Percentiles rank a stretch among this genome's conserved stretches.
These are phyloP conservation scores for Coracias cyanogaster DNA, from an alignment of 2,797 vertebrate species.

Conservation along the genomic window DNA sequence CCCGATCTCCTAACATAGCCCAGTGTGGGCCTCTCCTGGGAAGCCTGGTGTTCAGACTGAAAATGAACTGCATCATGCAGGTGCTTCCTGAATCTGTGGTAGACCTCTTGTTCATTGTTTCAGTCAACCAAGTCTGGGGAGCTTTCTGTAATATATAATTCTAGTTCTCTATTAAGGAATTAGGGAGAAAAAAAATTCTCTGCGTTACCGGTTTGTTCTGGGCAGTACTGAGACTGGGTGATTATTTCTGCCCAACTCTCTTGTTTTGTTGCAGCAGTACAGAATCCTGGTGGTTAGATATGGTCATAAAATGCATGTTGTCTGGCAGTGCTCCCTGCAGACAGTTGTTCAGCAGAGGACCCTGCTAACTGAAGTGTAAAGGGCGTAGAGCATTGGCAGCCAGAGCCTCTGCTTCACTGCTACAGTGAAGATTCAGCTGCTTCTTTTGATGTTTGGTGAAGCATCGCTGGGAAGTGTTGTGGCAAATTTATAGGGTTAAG, in stretches of 20 bases:
- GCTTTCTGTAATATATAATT: not conserved
- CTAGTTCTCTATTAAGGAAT: not conserved
- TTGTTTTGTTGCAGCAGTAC: not conserved
- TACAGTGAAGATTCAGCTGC: not conserved
- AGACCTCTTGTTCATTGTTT: not conserved
- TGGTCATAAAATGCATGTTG: not conserved
- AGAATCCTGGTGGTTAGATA: not conserved
- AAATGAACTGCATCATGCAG: not conserved
- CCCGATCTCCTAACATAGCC: rapidly evolving
- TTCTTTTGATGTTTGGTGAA: not conserved
- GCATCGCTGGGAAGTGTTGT: not conserved
- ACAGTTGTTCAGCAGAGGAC: not conserved
- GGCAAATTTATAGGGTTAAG: not conserved
- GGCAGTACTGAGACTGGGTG: not conserved
- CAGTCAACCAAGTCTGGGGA: not conserved
- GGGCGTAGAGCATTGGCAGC: not conserved
- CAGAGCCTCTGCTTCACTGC: not conserved
- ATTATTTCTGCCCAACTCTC: not conserved
- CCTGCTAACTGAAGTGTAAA: not conserved
- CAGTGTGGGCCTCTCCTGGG: not conserved
- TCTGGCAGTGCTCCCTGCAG: not conserved
- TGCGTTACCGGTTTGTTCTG: not conserved
- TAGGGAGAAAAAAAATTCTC: not conserved
- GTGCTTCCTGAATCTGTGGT: not conserved
- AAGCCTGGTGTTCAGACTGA: not conserved